Evolutionary conservation across 2,113 vertebrate genomes (phyloP).

Genomic region (Callithrix jacchus): DNA sequence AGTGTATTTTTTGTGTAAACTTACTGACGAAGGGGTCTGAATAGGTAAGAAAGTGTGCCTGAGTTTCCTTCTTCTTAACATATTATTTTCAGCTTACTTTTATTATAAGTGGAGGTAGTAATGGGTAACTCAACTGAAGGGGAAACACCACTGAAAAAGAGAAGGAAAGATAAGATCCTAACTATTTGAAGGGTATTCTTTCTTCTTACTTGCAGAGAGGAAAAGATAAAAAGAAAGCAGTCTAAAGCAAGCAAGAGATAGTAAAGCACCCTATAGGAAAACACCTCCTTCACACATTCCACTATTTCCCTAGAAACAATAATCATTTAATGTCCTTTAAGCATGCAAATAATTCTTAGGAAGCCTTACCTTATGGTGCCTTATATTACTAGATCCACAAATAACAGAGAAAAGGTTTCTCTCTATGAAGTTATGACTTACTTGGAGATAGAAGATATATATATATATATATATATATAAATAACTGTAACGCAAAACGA

Average conservation of each 20-base stretch:
- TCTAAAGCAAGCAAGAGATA: not conserved
- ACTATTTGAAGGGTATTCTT: not conserved
- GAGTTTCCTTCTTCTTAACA: not conserved
- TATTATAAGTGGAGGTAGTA: not conserved
- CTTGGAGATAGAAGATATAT: not conserved
- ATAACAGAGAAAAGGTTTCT: not conserved
- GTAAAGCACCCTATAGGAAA: not conserved
- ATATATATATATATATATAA: not conserved
- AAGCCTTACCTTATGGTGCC: not conserved
- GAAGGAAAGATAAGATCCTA: constrained; percentile 32
- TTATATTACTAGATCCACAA: constrained; percentile 1
- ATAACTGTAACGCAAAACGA: not conserved
- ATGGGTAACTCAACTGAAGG: not conserved
- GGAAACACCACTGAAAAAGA: not conserved
- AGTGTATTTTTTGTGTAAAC: not conserved
- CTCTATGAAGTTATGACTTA: constrained; percentile 34
- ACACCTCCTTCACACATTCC: not conserved
- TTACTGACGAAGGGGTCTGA: not conserved
- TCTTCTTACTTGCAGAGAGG: not conserved
- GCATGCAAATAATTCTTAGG: not conserved
- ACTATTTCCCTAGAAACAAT: not conserved
- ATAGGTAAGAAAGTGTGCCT: not conserved
- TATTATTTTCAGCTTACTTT: not conserved
- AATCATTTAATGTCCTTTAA: not conserved
- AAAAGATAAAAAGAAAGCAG: not conserved